Conservation (phyloP, 2,797 vertebrate genomes). For the Labroides dimidiatus region DNA sequence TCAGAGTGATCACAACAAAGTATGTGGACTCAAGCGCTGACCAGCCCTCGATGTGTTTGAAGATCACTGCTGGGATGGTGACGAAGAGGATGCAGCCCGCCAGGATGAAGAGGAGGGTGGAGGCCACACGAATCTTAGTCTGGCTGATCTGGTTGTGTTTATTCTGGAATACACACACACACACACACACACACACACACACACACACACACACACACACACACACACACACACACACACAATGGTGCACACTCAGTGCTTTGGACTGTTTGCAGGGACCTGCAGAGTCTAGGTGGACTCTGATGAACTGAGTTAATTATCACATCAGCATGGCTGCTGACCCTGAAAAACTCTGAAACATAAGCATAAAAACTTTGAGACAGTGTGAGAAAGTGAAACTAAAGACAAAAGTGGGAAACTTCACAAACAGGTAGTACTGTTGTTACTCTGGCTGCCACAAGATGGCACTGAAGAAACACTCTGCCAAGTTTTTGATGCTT, state of each 20-base stretch:
- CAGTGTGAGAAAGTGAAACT: too few relatives aligned
- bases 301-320: too few relatives aligned
- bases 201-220: conserved; percentile 4
- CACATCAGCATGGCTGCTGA: too few relatives aligned
- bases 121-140: conserved; percentile 95
- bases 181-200: conserved; percentile 8
- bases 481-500: too few relatives aligned
- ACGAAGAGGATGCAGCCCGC: conserved; percentile 94
- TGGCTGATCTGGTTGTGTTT: conserved; percentile 95
- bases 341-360: too few relatives aligned
- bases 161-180: conserved; percentile 56
- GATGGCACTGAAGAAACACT: background rate
- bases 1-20: conserved; percentile 95
- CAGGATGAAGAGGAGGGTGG: conserved; percentile 93
- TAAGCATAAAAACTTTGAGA: too few relatives aligned
- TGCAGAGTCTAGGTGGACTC: background rate
- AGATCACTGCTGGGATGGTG: conserved; percentile 94
- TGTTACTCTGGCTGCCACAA: background rate
- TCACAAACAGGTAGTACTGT: background rate
- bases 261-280: background rate
- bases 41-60: conserved; percentile 95
- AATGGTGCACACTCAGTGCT: conserved; percentile 3
- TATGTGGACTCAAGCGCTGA: conserved; percentile 93
- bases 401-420: background rate
- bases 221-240: conserved; percentile 1